A percentile compares a stretch with the other conserved stretches of the same genome.
Conservation (phyloP, 2,888 invertebrate genomes). For the Stenodera caucasica region DNA sequence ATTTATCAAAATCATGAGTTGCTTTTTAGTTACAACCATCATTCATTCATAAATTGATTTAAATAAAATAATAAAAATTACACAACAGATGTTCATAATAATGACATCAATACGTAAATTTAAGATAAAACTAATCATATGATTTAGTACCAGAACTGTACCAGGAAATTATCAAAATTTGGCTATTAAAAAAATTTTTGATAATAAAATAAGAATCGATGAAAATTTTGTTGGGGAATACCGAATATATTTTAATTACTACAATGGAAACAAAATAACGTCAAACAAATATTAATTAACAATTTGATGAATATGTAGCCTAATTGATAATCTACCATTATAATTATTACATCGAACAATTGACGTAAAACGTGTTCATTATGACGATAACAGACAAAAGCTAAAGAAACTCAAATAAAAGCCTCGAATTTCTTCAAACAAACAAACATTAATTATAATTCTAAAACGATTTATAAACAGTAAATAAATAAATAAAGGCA, state of each 20-base stretch:
- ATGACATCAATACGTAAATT: too few species aligned
- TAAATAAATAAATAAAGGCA: background rate
- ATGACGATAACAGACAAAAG: background rate
- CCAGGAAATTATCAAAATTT: too few species aligned
- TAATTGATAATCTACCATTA: slow-evolving; percentile 5
- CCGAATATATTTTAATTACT: too few species aligned
- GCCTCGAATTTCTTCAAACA: slow-evolving; percentile 1
- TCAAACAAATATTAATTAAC: background rate
- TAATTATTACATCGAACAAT: slow-evolving; percentile 2
- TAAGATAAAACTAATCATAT: too few species aligned
- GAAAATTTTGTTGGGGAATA: too few species aligned
- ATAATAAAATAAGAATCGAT: too few species aligned
- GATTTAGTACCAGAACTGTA: too few species aligned
- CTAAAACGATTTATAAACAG: background rate
- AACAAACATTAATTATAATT: slow-evolving; percentile 4
- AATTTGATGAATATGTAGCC: background rate
- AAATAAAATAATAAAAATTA: slow-evolving; percentile 8
- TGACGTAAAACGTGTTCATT: slow-evolving; percentile 4
- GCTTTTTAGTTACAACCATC: slow-evolving; percentile 18
- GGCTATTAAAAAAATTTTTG: too few species aligned
- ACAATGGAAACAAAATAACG: background rate
- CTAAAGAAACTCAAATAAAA: background rate
- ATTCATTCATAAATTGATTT: slow-evolving; percentile 24
- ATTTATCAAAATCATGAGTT: background rate
- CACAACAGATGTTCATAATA: too few species aligned